phyloP scores from a whole-genome alignment of 2,888 invertebrate species.

The Yponomeuta cagnagella region DNA sequence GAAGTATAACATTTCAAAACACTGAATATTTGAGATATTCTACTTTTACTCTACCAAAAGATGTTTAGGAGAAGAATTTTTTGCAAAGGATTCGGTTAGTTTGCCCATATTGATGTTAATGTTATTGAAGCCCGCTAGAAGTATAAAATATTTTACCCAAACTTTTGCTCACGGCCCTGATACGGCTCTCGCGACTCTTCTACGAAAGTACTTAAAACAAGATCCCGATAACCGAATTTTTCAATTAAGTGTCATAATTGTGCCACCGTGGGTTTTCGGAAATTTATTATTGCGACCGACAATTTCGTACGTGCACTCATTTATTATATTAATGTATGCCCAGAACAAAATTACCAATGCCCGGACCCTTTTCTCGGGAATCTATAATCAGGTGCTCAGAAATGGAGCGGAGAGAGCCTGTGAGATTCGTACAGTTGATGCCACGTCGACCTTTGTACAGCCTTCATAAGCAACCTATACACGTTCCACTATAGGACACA shows the following conservation, averaged over 20 bases:
- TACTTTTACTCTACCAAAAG: too few relatives aligned
- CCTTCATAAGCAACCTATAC: too few relatives aligned
- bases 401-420: neutral
- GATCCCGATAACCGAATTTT: conserved; percentile 63
- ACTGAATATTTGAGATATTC: too few relatives aligned
- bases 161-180: conserved; percentile 38
- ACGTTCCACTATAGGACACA: too few relatives aligned
- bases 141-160: too few relatives aligned
- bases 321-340: conserved; percentile 44
- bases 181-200: conserved; percentile 35
- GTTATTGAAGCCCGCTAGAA: too few relatives aligned
- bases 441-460: neutral
- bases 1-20: too few relatives aligned
- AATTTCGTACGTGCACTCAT: conserved; percentile 53
- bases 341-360: conserved; percentile 8
- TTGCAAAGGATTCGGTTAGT: too few relatives aligned
- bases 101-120: too few relatives aligned
- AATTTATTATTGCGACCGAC: conserved; percentile 59
- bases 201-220: conserved; percentile 62
- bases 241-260: conserved; percentile 72
- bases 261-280: conserved; percentile 45
- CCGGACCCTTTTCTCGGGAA: conserved; percentile 2
- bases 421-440: neutral
- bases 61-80: too few relatives aligned
- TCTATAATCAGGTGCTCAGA: conserved; percentile 13